Percentiles rank a stretch among this genome's conserved stretches.
Conservation (phyloP, 2,797 vertebrate genomes). For the Alectoris magna region DNA sequence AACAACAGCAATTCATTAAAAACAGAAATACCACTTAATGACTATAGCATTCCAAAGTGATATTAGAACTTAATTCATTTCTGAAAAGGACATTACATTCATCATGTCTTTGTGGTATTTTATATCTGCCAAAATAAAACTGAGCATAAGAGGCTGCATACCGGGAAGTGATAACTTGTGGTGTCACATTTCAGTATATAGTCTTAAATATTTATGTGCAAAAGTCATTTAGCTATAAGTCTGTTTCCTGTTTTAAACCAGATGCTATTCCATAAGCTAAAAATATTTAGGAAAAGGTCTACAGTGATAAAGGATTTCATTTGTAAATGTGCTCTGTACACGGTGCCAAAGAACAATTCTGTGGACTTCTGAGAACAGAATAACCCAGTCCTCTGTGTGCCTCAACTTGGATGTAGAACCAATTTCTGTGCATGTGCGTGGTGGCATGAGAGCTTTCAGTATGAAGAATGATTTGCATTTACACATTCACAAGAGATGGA, state of each 20-base stretch:
- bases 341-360: slow-evolving; percentile 42
- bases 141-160: slow-evolving; percentile 66
- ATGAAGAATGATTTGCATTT: not conserved
- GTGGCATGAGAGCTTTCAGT: not conserved
- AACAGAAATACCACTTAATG: not conserved
- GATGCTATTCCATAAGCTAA: slow-evolving; percentile 66
- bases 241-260: slow-evolving; percentile 77
- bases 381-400: not conserved
- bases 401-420: not conserved
- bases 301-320: slow-evolving; percentile 59
- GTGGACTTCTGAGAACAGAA: slow-evolving; percentile 25
- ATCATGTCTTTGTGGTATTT: slow-evolving; percentile 51
- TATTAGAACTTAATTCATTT: slow-evolving; percentile 42
- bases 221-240: slow-evolving; percentile 67
- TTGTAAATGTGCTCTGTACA: slow-evolving; percentile 45
- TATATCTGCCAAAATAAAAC: slow-evolving; percentile 67
- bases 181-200: slow-evolving; percentile 73
- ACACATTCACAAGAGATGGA: not conserved
- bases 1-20: not conserved
- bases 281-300: slow-evolving; percentile 68
- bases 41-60: slow-evolving; percentile 36
- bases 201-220: slow-evolving; percentile 74
- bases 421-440: not conserved
- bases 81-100: slow-evolving; percentile 45
- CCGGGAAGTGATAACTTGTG: slow-evolving; percentile 61